phyloP scores from a whole-genome alignment of 2,888 invertebrate genomes.

The Drosophila meridiana region DNA sequence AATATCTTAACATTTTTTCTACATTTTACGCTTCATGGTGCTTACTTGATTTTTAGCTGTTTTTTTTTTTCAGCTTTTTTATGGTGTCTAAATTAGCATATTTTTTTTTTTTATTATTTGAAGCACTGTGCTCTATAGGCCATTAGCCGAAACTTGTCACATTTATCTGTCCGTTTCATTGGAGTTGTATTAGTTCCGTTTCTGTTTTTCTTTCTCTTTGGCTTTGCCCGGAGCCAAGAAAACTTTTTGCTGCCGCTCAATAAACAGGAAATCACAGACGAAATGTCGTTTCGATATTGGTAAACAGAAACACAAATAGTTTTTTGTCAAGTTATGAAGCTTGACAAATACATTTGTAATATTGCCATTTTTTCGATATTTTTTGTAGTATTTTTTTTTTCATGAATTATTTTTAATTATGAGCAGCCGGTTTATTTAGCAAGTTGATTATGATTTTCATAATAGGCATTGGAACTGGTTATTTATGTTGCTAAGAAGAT shows the following conservation, averaged over 20 bases:
- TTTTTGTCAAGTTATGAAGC: conserved; percentile 36
- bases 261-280: conserved; percentile 72
- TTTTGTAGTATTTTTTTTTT: not conserved
- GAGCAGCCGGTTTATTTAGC: conserved; percentile 33
- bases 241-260: conserved; percentile 62
- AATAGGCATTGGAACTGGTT: not conserved
- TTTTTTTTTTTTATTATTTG: conserved; percentile 27
- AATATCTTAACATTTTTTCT: conserved; percentile 48
- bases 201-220: conserved; percentile 15
- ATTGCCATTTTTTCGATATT: conserved; percentile 20
- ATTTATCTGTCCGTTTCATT: conserved; percentile 48
- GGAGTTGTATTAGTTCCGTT: conserved; percentile 39
- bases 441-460: conserved; percentile 7
- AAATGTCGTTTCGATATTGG: conserved; percentile 52
- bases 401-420: conserved; percentile 17
- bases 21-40: conserved; percentile 68
- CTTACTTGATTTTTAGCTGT: conserved; percentile 35
- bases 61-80: conserved; percentile 23
- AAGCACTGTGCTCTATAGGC: conserved; percentile 25
- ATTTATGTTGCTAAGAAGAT: conserved; percentile 6
- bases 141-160: conserved; percentile 55
- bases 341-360: conserved; percentile 48
- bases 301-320: conserved; percentile 55
- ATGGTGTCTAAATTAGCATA: conserved; percentile 46
- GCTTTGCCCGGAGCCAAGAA: conserved; percentile 12